phyloP scores from a whole-genome alignment of 2,888 invertebrate genomes.

The Darwinula stevensoni region DNA sequence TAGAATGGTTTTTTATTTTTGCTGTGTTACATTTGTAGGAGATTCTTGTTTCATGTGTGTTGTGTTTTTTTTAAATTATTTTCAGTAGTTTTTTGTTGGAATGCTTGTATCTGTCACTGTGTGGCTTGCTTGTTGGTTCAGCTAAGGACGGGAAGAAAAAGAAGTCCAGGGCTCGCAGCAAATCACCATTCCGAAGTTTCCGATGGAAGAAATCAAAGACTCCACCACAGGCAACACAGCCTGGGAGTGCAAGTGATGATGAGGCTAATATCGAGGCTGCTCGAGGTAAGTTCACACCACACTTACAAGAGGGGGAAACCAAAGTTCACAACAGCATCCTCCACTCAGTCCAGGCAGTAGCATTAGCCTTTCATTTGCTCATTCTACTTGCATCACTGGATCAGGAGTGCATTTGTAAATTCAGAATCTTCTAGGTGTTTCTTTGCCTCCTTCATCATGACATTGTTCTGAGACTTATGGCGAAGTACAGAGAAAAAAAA shows the following conservation, averaged over 20 bases:
- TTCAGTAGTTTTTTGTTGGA: too few species aligned
- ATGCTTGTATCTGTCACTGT: too few species aligned
- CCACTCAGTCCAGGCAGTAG: too few species aligned
- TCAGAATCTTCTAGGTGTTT: neutral
- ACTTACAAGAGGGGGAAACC: neutral
- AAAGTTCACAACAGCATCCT: too few species aligned
- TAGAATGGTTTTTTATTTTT: too few species aligned
- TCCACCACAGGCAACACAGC: slow-evolving; percentile 23
- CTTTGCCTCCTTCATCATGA: neutral
- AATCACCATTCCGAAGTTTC: slow-evolving; percentile 78
- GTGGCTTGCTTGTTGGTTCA: neutral
- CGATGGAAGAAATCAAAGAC: slow-evolving; percentile 40
- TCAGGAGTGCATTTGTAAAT: too few species aligned
- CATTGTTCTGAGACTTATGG: neutral
- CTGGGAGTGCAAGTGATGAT: slow-evolving; percentile 31
- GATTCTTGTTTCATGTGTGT: too few species aligned
- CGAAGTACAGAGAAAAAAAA: too few species aligned
- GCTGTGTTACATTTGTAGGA: neutral
- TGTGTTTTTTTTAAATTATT: too few species aligned
- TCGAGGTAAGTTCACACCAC: neutral
- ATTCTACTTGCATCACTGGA: too few species aligned
- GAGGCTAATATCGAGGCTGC: slow-evolving; percentile 5
- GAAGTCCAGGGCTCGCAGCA: slow-evolving; percentile 45
- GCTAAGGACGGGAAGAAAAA: slow-evolving; percentile 28
- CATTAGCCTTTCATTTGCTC: too few species aligned